Conservation (phyloP, 1,140 invertebrate genomes). For the Bombus turneri region DNA sequence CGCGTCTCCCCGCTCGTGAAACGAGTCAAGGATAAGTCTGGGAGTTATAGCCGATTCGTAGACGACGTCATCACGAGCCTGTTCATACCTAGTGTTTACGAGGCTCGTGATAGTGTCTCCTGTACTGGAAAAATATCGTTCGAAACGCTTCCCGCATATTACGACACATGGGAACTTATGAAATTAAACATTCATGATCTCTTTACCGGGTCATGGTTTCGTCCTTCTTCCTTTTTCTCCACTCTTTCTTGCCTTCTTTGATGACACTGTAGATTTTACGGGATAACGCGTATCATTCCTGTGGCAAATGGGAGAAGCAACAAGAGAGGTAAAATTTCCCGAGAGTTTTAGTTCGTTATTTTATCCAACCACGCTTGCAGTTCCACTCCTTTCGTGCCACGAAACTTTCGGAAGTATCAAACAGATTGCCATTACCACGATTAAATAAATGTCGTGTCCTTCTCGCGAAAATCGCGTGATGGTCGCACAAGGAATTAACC, state of each 20-base stretch:
- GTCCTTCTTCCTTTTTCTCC: too few relatives aligned
- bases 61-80: not conserved
- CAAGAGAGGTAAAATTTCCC: conserved; percentile 18
- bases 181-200: not conserved
- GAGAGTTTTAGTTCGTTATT: not conserved
- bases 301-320: not conserved
- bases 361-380: not conserved
- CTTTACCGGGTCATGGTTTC: not conserved
- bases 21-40: conserved; percentile 28
- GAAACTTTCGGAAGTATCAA: not conserved
- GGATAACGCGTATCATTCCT: not conserved
- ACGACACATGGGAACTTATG: not conserved
- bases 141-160: not conserved
- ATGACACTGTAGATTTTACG: not conserved
- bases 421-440: conserved; percentile 44
- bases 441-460: conserved; percentile 51
- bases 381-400: not conserved
- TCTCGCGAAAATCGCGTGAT: conserved; percentile 46
- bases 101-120: not conserved
- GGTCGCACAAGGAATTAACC: conserved; percentile 43
- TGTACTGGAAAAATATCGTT: not conserved
- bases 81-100: not conserved
- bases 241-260: too few relatives aligned
- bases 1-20: not conserved
- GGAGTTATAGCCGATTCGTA: conserved; percentile 8